Base-by-base conservation (phyloP, 2,797 vertebrate species). In the Crypturellus tataupa region DNA sequence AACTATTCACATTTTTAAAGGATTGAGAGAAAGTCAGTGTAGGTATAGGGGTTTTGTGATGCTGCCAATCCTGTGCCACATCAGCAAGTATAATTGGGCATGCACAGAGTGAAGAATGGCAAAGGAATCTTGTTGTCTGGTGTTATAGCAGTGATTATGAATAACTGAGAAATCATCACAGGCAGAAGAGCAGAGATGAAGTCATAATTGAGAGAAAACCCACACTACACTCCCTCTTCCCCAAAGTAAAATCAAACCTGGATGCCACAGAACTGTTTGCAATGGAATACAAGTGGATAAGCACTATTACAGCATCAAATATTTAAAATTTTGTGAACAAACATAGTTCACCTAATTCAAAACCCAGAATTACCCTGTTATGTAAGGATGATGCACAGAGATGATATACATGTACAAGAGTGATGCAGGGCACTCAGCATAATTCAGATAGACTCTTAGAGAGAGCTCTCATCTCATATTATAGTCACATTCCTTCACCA, bases 271-370 rank as follows among this genome's bases (percentile, higher is more conserved):
- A 94, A 91, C 77, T 17, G 12, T 18, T 24, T 1, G 9, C 27
- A 47, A 84, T 80, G 10, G 33, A 73, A 31, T 56, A 73, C 13
- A 49, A 81, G 37, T 58, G 18, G 37, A 88, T 60, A 92, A 79
- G 15, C 7, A 81, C 29, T 51, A 33, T 9, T 14, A 29, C 11
- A n/a, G 25, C 47, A 86, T 89, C 71, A 88, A 93, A 77, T 63
- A 87, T 89, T 89, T 87, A 56, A 94, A 39, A 39, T 39, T 39
- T 39, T 39, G 37, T 39, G 37, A 92, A 4, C 40, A 89, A 89
- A 87, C 92, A 56, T 65, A 67, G 55, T 56, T 91, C 46, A 60
- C 37, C 46, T 89, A 79, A 55, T 94, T 93, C 53, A 91, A 84
- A 91, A 11, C 31, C 13, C 70, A 70, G 59, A 72, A 70, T 83